Base-by-base conservation (phyloP, 1,140 invertebrate species). In the Anastatus disparis region DNA sequence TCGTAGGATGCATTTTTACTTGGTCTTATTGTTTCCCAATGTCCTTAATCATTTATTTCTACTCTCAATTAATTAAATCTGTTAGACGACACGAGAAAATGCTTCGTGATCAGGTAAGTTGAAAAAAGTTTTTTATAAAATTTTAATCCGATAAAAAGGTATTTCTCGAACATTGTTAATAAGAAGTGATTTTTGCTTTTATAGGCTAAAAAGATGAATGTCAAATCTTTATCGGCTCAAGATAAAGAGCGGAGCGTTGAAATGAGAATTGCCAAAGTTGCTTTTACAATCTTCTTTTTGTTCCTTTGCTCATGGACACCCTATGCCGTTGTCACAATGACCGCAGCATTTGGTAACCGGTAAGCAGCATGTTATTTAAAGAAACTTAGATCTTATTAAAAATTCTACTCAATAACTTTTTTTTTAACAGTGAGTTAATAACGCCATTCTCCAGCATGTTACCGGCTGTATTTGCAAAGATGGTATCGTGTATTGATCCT, bases 231-330 rank as follows among this genome's bases (percentile, higher is more conserved):
- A 4, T 88, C 89, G 1, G 92, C 92, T 80, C 89, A 91, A 75
- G 91, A 91, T 52, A 88, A 89, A 46, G 88, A 89, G 1, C 87
- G 89, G 63, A 91, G 90, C 68, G 89, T 91, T 2, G 92, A 93
- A 77, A 89, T 93, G 35, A 87, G 90, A 70, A 93, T 93, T 63
- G 91, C 92, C 8, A 93, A 93, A 81, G 91, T 92, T 0, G 92
- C 92, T 2, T 90, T 93, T 68, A 92, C 91, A 0, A 92, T 94
- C 59, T 92, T 92, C 79, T 90, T 92, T 83, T 84, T 94, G 3
- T 94, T 93, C 75, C 79, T 94, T 0, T 87, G 90, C 67, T 88
- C 91, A 0, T 94, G 93, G 93, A 93, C 92, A 1, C 92, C 91
- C 0, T 93, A 93, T 73, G 90, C 91, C 0, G 84, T 92, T 22